Conservation (phyloP, 1,140 invertebrate species). For the Drosophila rufa region DNA sequence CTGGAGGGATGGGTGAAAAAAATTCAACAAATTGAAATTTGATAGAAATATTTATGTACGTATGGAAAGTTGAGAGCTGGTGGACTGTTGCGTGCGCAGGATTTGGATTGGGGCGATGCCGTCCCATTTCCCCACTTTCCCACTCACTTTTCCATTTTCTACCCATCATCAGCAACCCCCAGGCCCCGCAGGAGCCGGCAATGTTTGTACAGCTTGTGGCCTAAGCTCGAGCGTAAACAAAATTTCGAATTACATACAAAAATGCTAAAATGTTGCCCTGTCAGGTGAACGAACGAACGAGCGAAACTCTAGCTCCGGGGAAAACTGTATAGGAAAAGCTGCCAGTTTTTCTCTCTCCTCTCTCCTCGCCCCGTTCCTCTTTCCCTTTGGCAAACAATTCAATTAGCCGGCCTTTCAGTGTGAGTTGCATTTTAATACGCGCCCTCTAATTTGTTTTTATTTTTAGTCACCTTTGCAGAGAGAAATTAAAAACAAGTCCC, state of each 20-base stretch:
- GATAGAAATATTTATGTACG: slow-evolving; percentile 76
- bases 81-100: slow-evolving; percentile 44
- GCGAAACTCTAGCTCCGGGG: slow-evolving; percentile 23
- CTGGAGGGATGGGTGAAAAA: slow-evolving; percentile 20
- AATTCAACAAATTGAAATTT: slow-evolving; percentile 80
- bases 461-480: not conserved
- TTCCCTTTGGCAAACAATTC: slow-evolving; percentile 38
- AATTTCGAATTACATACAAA: slow-evolving; percentile 68
- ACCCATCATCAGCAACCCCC: slow-evolving; percentile 9
- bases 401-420: slow-evolving; percentile 39
- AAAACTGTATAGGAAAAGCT: not conserved
- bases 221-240: slow-evolving; percentile 77
- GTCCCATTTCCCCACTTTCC: not conserved
- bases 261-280: slow-evolving; percentile 40
- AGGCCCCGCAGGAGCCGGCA: not conserved
- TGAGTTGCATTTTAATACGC: slow-evolving; percentile 45
- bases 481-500: not conserved
- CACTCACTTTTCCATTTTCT: slow-evolving; percentile 1
- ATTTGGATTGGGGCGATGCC: slow-evolving; percentile 40
- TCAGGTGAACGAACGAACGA: slow-evolving; percentile 43
- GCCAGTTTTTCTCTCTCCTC: not conserved
- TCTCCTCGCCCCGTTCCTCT: not conserved
- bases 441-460: slow-evolving; percentile 27
- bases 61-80: slow-evolving; percentile 10
- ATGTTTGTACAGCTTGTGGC: slow-evolving; percentile 43